Base-by-base conservation (phyloP, 2,113 vertebrate genomes). In the Bubo scandiacus region DNA sequence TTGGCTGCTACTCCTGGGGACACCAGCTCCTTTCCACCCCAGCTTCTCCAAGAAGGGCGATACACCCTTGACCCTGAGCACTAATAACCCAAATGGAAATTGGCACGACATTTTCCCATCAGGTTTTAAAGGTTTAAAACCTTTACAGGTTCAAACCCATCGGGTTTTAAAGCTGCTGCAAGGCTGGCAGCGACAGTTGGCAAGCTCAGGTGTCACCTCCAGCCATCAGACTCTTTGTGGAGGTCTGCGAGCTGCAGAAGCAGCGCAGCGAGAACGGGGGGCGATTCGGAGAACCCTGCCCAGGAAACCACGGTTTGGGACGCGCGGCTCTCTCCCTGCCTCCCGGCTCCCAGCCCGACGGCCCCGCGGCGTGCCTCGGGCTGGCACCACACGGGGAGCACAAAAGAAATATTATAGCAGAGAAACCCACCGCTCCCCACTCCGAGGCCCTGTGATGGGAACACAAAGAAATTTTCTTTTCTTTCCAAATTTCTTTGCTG, bases 391-490 rank as follows among this genome's bases (percentile, higher is more conserved):
- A 11, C 0, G 2, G 47, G 13, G 11, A 80, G 5, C 43, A 55
- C 29, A 15, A 21, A n/a, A 36, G 20, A 18, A 71, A 20, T 25
- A 19, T 18, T 23, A 40, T 0, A 71, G 62, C 15, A 34, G 59
- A 57, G 49, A 73, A 32, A 5, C 26, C 27, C 38, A 36, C 20
- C 3, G 19, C 30, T 81, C 32, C 55, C 67, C 51, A 15, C 0
- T 0, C 47, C 5, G 3, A 21, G 57, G 47, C 17, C 36, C 29
- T 0, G 0, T 9, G 54, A 8, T 13, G 47, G 65, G 73, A 70
- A 58, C 29, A 23, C 36, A 55, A 47, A 51, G 20, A 7, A 47
- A n/a, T 77, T 72, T 54, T 43, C 34, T 63, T 58, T 58, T 71
- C 61, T 68, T 12, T 72, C n/a, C n/a, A 29, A 55, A 21, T 59